Percentiles rank a stretch among this genome's conserved stretches.
phyloP scores from a whole-genome alignment of 1,140 invertebrate species.

The Oryctes rhinoceros region DNA sequence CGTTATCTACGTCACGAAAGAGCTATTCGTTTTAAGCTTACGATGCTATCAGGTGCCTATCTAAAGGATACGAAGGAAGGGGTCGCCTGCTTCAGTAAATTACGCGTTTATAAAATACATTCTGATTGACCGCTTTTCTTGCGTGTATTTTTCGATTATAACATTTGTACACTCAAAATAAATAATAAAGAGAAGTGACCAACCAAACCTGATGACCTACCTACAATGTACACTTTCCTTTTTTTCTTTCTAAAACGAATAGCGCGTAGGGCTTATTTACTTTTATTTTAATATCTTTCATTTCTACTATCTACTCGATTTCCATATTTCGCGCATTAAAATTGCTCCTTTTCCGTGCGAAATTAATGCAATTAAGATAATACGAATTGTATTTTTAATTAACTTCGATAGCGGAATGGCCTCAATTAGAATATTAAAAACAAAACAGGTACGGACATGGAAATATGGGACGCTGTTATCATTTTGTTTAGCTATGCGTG shows the following conservation, averaged over 20 bases:
- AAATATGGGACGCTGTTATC: not conserved
- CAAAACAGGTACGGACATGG: too few relatives aligned
- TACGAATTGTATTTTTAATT: not conserved
- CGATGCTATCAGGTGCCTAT: not conserved
- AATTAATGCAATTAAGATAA: slow-evolving; percentile 5
- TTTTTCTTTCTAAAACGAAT: too few relatives aligned
- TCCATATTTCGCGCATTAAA: slow-evolving; percentile 1
- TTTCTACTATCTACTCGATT: not conserved
- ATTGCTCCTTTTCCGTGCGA: not conserved
- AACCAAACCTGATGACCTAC: too few relatives aligned
- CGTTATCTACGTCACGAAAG: slow-evolving; percentile 6
- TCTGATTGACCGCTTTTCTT: too few relatives aligned
- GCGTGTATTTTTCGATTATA: too few relatives aligned
- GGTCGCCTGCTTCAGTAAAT: too few relatives aligned
- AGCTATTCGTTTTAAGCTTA: not conserved
- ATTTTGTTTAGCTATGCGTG: not conserved
- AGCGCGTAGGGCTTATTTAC: too few relatives aligned
- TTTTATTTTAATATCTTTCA: not conserved
- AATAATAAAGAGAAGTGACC: too few relatives aligned
- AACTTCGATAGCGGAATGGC: slow-evolving; percentile 7
- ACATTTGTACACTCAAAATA: too few relatives aligned
- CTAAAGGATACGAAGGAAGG: too few relatives aligned
- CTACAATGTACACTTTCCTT: too few relatives aligned
- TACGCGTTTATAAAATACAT: too few relatives aligned
- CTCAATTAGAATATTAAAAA: not conserved